Base-by-base conservation (phyloP, 1,140 invertebrate species). In the Cherax destructor region DNA sequence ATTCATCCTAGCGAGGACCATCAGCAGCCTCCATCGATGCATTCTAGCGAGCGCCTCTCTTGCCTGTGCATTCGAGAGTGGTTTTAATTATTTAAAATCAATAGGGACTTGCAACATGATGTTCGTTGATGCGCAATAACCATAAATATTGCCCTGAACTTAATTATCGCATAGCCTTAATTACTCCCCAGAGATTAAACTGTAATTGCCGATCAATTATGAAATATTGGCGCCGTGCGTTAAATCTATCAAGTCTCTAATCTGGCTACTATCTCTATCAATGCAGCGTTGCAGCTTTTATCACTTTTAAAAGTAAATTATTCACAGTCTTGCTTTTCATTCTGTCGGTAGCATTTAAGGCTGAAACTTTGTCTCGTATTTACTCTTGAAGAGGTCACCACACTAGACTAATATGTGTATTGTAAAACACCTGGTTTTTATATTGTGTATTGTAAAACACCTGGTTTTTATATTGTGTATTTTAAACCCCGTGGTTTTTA, bases 111-210 rank as follows among this genome's bases (percentile, higher is more conserved):
- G 88, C 88, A 91, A 91, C 88, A 91, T 91, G 88, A 91, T 83
- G 88, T 91, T 91, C 88, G 74, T 59, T 91, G 88, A 91, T 85
- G 88, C 88, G 83, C 88, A 91, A 91, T 91, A 91, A 91, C 88
- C 88, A 91, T 91, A 91, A 91, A 91, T 91, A 91, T 91, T 76
- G 88, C 77, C 83, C 83, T 77, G 47, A 91, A 91, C 83, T 91
- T 85, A 91, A 91, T 91, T 91, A 91, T 91, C 88, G 88, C 88
- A 86, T 91, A 91, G 83, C 88, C 88, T 91, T 91, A 91, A 91
- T 91, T 91, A 79, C 88, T 79, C 83, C 88, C 88, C 59, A 91
- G 88, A 91, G 88, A 91, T 91, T 91, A 91, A 91, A 91, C 81
- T 91, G 88, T 91, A 91, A 91, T 91, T 91, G 88, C 74, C 83